Evolutionary conservation across 2,797 vertebrate genomes (phyloP).

Genomic region (Anabas testudineus): DNA sequence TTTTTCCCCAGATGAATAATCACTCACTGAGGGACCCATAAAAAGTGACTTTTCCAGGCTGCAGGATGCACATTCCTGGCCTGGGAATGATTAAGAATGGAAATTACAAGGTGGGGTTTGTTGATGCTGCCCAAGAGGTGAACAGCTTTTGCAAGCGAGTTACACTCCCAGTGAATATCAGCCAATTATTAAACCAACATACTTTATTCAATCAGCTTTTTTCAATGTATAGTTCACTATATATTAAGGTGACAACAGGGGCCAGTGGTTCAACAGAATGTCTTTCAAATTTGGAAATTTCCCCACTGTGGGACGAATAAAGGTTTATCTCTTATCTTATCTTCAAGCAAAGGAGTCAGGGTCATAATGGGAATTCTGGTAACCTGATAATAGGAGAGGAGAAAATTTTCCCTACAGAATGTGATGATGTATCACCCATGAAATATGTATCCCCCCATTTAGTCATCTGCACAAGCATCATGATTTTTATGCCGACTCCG

Average conservation of each 20-base stretch:
- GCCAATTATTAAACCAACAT: slow-evolving; percentile 3
- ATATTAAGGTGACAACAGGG: not conserved
- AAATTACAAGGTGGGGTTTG: slow-evolving; percentile 66
- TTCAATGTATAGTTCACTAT: not conserved
- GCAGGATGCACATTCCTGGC: slow-evolving; percentile 61
- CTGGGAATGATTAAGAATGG: slow-evolving; percentile 67
- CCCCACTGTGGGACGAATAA: too few species aligned
- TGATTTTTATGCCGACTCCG: not conserved
- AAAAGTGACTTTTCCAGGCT: slow-evolving; percentile 45
- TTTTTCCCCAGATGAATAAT: slow-evolving; percentile 11
- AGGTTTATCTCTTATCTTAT: too few species aligned
- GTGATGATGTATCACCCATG: too few species aligned
- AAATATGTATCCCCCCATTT: not conserved
- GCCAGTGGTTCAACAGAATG: not conserved
- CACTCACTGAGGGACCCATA: slow-evolving; percentile 24
- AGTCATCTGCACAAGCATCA: not conserved
- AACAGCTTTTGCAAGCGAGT: slow-evolving; percentile 28
- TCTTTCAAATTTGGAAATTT: not conserved
- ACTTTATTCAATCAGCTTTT: not conserved
- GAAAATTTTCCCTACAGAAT: too few species aligned
- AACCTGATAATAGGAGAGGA: not conserved
- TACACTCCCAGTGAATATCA: slow-evolving; percentile 12
- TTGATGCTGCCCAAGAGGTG: slow-evolving; percentile 39
- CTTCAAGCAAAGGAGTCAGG: too few species aligned
- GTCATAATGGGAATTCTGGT: too few species aligned